Evolutionary conservation across 2,888 invertebrate genomes (phyloP).

Genomic region (Arctia plantaginis): DNA sequence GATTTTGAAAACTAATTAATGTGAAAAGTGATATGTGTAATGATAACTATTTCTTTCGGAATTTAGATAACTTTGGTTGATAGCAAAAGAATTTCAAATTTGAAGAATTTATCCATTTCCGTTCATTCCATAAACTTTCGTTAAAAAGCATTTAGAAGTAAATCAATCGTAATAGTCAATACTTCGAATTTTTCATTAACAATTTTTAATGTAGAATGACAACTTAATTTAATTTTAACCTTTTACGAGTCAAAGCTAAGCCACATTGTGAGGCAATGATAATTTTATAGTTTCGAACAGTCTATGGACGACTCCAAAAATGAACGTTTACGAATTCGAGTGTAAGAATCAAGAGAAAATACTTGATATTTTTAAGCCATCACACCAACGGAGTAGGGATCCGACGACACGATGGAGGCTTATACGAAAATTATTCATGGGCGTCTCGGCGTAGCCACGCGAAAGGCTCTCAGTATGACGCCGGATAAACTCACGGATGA

Average conservation of each 20-base stretch:
- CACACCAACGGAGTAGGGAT: conserved; percentile 45
- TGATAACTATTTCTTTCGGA: neutral
- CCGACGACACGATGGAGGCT: conserved; percentile 62
- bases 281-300: neutral
- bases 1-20: neutral
- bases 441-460: conserved; percentile 68
- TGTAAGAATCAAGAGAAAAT: conserved; percentile 33
- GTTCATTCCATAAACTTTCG: neutral
- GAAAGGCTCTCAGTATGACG: conserved; percentile 82
- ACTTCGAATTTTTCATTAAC: neutral
- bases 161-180: neutral
- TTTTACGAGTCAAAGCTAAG: neutral
- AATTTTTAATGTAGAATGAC: neutral
- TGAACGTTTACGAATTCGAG: conserved; percentile 28
- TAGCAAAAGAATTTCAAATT: neutral
- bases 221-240: neutral
- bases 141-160: neutral
- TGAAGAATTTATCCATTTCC: neutral
- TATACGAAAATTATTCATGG: conserved; percentile 82
- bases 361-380: conserved; percentile 44
- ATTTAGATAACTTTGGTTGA: neutral
- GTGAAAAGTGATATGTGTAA: neutral
- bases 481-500: conserved; percentile 83
- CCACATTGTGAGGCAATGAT: neutral
- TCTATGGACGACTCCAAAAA: neutral